These are phyloP conservation scores for Dendrolimus punctatus DNA, from an alignment of 1,140 invertebrate genomes.

Conservation along the genomic window DNA sequence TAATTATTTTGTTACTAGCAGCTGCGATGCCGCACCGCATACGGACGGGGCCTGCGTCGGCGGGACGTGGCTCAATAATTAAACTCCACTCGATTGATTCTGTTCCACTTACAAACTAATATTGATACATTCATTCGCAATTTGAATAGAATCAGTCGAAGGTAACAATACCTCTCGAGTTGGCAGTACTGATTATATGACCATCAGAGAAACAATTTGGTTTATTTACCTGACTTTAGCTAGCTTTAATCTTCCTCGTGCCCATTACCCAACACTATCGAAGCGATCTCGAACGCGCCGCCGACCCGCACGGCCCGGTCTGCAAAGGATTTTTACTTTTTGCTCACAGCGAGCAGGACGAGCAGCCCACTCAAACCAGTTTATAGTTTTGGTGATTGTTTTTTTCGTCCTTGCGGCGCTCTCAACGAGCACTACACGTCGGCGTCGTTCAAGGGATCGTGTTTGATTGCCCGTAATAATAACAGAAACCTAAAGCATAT, in stretches of 20 bases:
- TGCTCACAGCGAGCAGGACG: slow-evolving; percentile 47
- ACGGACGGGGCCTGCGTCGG: slow-evolving; percentile 57
- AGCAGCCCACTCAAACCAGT: slow-evolving; percentile 49
- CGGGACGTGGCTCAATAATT: slow-evolving; percentile 52
- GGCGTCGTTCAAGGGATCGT: not conserved
- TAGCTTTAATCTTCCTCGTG: slow-evolving; percentile 18
- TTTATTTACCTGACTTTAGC: too few relatives aligned
- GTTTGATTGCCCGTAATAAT: slow-evolving; percentile 17
- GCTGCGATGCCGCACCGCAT: slow-evolving; percentile 61
- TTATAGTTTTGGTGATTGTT: slow-evolving; percentile 61
- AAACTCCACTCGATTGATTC: slow-evolving; percentile 30
- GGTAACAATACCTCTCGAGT: slow-evolving; percentile 28
- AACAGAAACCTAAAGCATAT: slow-evolving; percentile 44
- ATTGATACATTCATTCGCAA: slow-evolving; percentile 5
- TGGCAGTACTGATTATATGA: slow-evolving; percentile 20
- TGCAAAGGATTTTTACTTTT: slow-evolving; percentile 54
- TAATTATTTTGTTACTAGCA: slow-evolving; percentile 56
- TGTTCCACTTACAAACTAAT: slow-evolving; percentile 9
- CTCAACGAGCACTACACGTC: slow-evolving; percentile 13
- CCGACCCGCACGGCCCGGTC: slow-evolving; percentile 31
- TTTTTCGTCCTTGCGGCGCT: slow-evolving; percentile 46
- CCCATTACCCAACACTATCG: slow-evolving; percentile 42
- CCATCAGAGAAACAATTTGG: too few relatives aligned
- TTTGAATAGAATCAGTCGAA: slow-evolving; percentile 27
- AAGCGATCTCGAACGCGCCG: slow-evolving; percentile 29